Evolutionary conservation across 2,113 vertebrate genomes (phyloP).

Genomic region (Paradoxurus hermaphroditus): DNA sequence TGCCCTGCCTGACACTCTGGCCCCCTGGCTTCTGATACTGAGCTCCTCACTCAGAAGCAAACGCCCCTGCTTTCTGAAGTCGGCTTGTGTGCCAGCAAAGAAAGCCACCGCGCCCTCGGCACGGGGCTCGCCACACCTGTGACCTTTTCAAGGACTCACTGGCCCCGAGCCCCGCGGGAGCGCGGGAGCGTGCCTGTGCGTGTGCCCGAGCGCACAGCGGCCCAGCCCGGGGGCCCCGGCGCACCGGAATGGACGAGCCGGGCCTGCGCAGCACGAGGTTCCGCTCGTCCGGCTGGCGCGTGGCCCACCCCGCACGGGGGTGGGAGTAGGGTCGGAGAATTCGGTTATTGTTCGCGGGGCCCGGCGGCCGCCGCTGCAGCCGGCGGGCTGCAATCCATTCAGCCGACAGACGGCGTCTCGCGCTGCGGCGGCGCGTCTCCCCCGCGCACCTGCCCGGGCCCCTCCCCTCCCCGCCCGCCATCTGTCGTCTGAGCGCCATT

Average conservation of each 20-base stretch:
- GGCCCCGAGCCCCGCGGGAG: background rate
- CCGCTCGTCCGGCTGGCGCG: constrained; percentile 9
- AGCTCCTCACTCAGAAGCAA: background rate
- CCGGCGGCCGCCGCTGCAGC: background rate
- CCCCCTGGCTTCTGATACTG: background rate
- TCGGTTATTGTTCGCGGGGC: constrained; percentile 2
- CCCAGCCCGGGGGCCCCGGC: background rate
- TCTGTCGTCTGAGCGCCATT: constrained; percentile 75
- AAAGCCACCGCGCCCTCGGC: background rate
- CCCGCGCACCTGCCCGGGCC: constrained; percentile 79
- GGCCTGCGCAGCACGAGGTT: background rate
- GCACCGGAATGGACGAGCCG: background rate
- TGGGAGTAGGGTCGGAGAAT: constrained; percentile 23
- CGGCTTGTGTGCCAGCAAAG: background rate
- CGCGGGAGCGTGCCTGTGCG: background rate
- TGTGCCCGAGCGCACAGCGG: background rate
- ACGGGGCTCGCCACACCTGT: background rate
- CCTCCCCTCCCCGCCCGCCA: constrained; percentile 65
- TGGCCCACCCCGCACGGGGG: constrained; percentile 13
- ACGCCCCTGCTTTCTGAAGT: background rate
- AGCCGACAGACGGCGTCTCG: constrained; percentile 68
- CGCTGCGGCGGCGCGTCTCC: constrained; percentile 68
- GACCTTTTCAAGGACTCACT: background rate
- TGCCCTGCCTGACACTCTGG: background rate
- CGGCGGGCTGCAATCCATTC: background rate